Conservation (phyloP, 2,113 vertebrate species). For the Syngnathus typhle region DNA sequence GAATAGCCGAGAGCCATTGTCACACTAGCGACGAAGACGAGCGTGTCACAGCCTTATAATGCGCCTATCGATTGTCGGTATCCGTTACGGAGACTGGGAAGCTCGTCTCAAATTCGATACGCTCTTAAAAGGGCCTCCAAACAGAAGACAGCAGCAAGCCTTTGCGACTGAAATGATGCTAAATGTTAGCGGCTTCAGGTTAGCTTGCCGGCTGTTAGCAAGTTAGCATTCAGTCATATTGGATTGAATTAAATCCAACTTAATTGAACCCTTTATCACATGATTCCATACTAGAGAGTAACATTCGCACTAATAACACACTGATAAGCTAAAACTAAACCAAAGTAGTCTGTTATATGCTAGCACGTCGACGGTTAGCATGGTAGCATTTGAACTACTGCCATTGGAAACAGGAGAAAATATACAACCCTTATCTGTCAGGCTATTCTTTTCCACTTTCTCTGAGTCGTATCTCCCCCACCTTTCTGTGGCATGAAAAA, state of each 20-base stretch:
- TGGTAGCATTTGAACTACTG: not conserved
- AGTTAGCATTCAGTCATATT: not conserved
- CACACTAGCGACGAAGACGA: conserved; percentile 50
- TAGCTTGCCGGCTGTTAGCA: not conserved
- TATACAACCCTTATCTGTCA: conserved; percentile 25
- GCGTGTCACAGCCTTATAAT: conserved; percentile 63
- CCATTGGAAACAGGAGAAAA: not conserved
- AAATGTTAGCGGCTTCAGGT: conserved; percentile 10
- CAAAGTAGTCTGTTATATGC: not conserved
- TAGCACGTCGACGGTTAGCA: not conserved
- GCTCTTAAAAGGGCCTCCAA: conserved; percentile 68
- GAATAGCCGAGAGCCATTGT: conserved; percentile 46
- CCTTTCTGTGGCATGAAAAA: conserved; percentile 63
- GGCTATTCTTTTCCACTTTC: conserved; percentile 38
- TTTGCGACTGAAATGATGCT: conserved; percentile 50
- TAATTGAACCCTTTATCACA: too few relatives aligned
- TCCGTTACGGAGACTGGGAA: conserved; percentile 70
- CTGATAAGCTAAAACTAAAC: too few relatives aligned
- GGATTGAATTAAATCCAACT: too few relatives aligned
- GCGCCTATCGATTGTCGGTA: conserved; percentile 73
- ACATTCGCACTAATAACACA: too few relatives aligned
- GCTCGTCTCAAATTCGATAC: conserved; percentile 70
- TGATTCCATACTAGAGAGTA: too few relatives aligned
- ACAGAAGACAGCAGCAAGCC: conserved; percentile 44
- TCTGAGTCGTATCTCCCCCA: conserved; percentile 34